phyloP scores from a whole-genome alignment of 2,888 invertebrate species.

The Dusona sp. region DNA sequence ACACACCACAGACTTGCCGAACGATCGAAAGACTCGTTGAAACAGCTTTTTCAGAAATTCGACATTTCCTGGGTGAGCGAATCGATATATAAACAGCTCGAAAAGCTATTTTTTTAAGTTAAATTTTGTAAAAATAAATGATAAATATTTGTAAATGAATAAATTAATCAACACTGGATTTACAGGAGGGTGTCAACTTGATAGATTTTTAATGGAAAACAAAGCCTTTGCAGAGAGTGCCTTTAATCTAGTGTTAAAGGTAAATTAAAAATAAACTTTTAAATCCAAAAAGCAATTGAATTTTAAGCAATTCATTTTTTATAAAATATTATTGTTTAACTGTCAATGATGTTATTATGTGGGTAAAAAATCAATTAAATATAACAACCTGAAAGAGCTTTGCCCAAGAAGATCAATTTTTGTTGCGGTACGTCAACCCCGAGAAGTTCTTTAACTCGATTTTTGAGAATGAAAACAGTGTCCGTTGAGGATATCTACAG shows the following conservation, averaged over 20 bases:
- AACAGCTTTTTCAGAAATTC: neutral
- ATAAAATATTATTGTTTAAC: too few species aligned
- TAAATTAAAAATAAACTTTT: too few species aligned
- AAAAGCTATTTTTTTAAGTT: neutral
- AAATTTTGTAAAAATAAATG: neutral
- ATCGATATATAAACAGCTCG: neutral
- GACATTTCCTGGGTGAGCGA: too few species aligned
- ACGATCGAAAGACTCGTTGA: neutral
- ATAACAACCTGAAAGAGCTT: constrained; percentile 86
- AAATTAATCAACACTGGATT: too few species aligned
- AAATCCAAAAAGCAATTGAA: too few species aligned
- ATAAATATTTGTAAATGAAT: too few species aligned
- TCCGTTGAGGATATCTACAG: constrained; percentile 82
- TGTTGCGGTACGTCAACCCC: constrained; percentile 90
- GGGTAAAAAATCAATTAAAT: neutral
- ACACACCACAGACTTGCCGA: neutral
- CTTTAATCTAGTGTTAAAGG: too few species aligned
- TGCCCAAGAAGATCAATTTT: constrained; percentile 90
- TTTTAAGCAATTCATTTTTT: too few species aligned
- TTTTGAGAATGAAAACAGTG: constrained; percentile 89
- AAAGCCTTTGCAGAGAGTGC: too few species aligned
- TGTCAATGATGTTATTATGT: too few species aligned
- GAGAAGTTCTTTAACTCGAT: constrained; percentile 87
- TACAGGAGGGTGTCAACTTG: too few species aligned
- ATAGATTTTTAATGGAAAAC: too few species aligned